Conservation (phyloP, 2,113 vertebrate species). For the Dromaius novaehollandiae region DNA sequence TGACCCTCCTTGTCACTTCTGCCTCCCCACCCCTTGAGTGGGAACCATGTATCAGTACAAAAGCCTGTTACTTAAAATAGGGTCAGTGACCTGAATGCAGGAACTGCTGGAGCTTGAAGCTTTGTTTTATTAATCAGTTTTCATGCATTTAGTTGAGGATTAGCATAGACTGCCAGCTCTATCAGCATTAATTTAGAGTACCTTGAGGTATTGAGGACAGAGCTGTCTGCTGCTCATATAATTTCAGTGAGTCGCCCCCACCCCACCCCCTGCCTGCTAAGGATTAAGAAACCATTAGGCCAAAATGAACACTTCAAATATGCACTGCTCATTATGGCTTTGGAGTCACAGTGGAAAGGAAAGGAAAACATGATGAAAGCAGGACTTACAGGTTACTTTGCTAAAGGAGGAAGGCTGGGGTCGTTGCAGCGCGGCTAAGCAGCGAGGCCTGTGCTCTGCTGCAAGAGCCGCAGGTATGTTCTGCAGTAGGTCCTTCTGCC, state of each 20-base stretch:
- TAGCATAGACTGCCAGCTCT: constrained; percentile 43
- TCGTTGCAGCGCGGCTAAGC: fast-evolving
- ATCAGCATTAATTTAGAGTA: constrained; percentile 45
- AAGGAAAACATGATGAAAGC: not conserved
- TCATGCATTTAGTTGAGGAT: constrained; percentile 41
- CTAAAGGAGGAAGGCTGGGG: not conserved
- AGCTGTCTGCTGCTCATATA: constrained; percentile 22
- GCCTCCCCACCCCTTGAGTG: not conserved
- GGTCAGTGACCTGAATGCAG: constrained; percentile 27
- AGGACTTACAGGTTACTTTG: not conserved
- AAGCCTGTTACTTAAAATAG: constrained; percentile 44
- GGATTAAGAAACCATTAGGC: not conserved
- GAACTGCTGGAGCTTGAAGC: not conserved
- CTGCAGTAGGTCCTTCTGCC: not conserved
- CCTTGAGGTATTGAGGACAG: constrained; percentile 35
- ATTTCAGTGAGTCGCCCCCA: not conserved
- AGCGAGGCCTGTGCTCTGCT: not conserved
- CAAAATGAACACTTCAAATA: not conserved
- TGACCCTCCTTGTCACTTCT: not conserved
- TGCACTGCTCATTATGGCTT: not conserved
- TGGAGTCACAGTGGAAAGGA: not conserved
- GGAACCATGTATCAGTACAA: not conserved
- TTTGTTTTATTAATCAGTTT: constrained; percentile 68
- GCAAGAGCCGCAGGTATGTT: fast-evolving
- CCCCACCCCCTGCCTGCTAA: not conserved